A percentile compares a stretch with the other conserved stretches of the same genome.
These are phyloP conservation scores for Microtus pennsylvanicus DNA, from an alignment of 2,113 vertebrate genomes.

Conservation along the genomic window DNA sequence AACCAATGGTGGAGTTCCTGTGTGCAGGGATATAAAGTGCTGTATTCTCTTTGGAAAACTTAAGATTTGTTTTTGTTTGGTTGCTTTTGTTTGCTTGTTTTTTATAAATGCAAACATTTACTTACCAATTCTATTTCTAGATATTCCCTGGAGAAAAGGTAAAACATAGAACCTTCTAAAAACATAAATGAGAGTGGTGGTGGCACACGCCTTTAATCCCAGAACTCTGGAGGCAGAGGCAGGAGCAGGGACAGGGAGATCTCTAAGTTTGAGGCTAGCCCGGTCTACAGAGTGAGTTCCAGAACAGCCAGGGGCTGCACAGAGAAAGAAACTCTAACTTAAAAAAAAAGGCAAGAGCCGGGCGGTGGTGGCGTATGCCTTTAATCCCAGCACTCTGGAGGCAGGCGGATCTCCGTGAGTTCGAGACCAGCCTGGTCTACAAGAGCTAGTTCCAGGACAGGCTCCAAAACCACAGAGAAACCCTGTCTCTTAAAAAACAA, in stretches of 20 bases:
- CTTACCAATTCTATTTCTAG: background rate
- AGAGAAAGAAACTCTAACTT: background rate
- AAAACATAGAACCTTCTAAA: too few species aligned
- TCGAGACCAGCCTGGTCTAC: too few species aligned
- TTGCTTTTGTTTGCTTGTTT: background rate
- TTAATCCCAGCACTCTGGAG: too few species aligned
- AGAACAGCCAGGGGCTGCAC: background rate
- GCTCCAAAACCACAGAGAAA: too few species aligned
- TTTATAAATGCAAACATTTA: background rate
- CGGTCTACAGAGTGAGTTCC: background rate
- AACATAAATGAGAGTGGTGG: too few species aligned
- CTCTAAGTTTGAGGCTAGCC: background rate
- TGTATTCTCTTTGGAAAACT: background rate
- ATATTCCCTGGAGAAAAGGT: background rate
- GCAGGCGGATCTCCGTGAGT: too few species aligned
- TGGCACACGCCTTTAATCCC: too few species aligned
- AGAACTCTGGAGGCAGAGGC: too few species aligned
- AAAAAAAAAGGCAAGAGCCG: too few species aligned
- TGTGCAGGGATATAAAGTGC: rapidly evolving
- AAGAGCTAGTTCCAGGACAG: too few species aligned
- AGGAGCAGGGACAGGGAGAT: background rate
- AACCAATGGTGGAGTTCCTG: background rate
- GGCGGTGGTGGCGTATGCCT: too few species aligned
- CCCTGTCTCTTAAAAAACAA: too few species aligned
- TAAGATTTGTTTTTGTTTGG: background rate